These are phyloP conservation scores for Molossus alvarezi DNA, from an alignment of 2,797 vertebrate species.

Conservation along the genomic window DNA sequence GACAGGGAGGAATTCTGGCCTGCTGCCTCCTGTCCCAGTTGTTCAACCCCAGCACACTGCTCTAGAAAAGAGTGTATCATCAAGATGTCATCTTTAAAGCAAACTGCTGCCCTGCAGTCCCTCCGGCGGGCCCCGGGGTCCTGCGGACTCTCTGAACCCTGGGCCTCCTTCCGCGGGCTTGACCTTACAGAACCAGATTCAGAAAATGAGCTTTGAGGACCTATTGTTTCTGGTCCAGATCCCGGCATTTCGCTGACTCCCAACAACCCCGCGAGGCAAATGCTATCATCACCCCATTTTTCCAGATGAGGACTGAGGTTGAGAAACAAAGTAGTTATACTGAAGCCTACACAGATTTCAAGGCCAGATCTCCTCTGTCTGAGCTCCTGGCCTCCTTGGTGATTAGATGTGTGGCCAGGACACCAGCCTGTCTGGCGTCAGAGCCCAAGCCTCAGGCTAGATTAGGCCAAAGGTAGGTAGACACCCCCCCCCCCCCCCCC, in stretches of 20 bases:
- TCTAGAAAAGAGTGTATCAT: conserved; percentile 24
- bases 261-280: background rate
- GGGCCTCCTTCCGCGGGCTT: background rate
- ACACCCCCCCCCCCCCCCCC: background rate
- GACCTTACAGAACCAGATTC: conserved; percentile 3
- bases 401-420: background rate
- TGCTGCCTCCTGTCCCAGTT: conserved; percentile 63
- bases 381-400: background rate
- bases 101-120: background rate
- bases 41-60: background rate
- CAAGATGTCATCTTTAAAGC: conserved; percentile 40
- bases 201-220: background rate
- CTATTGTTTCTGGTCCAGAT: background rate
- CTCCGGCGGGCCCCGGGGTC: too few relatives aligned
- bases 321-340: background rate
- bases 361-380: background rate
- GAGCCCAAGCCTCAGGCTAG: background rate
- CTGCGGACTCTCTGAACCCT: background rate
- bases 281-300: background rate
- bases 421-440: background rate
- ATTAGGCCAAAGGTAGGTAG: background rate
- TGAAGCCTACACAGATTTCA: background rate
- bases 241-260: background rate
- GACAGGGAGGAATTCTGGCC: conserved; percentile 58
- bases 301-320: background rate